Conservation (phyloP, 2,888 invertebrate genomes). For the Limnephilus auricula region DNA sequence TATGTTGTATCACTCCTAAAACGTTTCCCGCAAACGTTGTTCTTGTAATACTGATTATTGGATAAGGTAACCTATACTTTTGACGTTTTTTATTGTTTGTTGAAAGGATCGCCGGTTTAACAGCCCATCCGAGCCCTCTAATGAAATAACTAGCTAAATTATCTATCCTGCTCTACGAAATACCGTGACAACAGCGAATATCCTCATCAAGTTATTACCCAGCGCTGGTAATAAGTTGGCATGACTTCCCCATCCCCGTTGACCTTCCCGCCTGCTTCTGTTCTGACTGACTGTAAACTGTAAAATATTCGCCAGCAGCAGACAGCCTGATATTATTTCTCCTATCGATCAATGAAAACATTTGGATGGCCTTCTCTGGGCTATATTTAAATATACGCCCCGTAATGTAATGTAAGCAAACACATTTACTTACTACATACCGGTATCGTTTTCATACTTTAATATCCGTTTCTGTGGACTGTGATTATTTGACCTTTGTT, state of each 20-base stretch:
- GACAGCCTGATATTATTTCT: slow-evolving; percentile 24
- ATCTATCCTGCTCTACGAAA: slow-evolving; percentile 17
- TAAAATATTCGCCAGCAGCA: slow-evolving; percentile 22
- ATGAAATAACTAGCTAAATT: slow-evolving; percentile 6
- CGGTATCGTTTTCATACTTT: background rate
- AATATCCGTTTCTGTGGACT: background rate
- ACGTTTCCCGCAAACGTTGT: background rate
- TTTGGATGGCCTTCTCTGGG: slow-evolving; percentile 33
- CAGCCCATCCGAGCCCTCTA: background rate
- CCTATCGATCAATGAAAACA: slow-evolving; percentile 36
- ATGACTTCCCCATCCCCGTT: slow-evolving; percentile 10
- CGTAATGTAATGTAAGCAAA: slow-evolving; percentile 23
- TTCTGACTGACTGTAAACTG: background rate
- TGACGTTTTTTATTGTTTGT: background rate
- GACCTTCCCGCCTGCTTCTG: background rate
- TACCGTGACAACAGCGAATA: slow-evolving; percentile 37
- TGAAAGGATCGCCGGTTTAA: background rate
- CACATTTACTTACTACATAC: background rate
- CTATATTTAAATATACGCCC: slow-evolving; percentile 42
- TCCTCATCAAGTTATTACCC: slow-evolving; percentile 40
- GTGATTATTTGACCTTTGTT: background rate
- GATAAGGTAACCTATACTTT: background rate
- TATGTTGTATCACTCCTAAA: background rate
- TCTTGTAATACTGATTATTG: too few species aligned
- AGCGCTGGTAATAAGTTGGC: slow-evolving; percentile 18